These are phyloP conservation scores for Tylochromis polylepis DNA, from an alignment of 2,113 vertebrate species.

Conservation along the genomic window DNA sequence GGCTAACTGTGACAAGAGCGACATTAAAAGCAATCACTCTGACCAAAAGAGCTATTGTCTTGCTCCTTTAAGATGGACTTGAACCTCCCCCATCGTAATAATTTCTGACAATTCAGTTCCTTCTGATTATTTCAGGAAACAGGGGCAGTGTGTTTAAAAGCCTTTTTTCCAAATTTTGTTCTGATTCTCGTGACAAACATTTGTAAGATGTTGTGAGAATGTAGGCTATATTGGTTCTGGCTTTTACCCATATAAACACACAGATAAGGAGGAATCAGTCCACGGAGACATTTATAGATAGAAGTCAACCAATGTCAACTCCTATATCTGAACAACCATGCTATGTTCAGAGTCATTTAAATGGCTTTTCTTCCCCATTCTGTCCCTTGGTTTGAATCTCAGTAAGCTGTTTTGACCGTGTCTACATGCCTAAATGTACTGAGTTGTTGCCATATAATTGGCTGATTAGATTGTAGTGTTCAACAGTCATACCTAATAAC, in stretches of 20 bases:
- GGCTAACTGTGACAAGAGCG: no score
- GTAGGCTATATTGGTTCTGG: no score
- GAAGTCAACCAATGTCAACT: neutral
- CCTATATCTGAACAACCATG: neutral
- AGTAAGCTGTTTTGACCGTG: neutral
- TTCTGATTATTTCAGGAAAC: neutral
- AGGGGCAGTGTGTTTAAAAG: no score
- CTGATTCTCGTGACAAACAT: no score
- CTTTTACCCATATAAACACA: no score
- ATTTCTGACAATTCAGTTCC: neutral
- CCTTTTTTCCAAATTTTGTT: no score
- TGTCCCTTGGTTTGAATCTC: neutral
- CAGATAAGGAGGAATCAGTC: no score
- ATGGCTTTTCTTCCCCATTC: neutral
- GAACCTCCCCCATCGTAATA: neutral
- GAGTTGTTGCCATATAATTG: neutral
- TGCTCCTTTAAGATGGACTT: neutral
- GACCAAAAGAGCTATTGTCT: rapidly evolving
- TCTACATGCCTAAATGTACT: neutral
- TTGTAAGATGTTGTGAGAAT: no score
- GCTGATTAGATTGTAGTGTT: neutral
- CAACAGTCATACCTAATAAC: neutral
- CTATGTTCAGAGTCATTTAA: neutral
- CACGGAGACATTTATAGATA: neutral
- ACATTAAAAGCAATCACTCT: neutral